Evolutionary conservation across 2,113 vertebrate species (phyloP).

Genomic region (Tragelaphus imberbis): DNA sequence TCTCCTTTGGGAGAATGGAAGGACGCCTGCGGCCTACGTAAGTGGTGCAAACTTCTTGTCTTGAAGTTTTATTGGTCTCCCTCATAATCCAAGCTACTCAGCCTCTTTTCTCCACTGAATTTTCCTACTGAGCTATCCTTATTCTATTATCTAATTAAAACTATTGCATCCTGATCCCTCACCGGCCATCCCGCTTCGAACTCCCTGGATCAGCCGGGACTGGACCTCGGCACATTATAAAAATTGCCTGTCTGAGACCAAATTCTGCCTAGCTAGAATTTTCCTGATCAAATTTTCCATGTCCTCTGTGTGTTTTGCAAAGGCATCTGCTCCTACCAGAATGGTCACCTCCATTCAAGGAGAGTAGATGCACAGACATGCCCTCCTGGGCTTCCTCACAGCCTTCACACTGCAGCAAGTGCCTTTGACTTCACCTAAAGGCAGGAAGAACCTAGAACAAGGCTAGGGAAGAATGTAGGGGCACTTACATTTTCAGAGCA

Average conservation of each 20-base stretch:
- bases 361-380: neutral
- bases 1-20: too few relatives aligned
- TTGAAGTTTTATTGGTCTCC: too few relatives aligned
- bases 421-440: neutral
- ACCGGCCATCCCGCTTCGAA: too few relatives aligned
- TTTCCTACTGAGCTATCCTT: too few relatives aligned
- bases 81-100: too few relatives aligned
- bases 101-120: too few relatives aligned
- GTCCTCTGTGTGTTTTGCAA: neutral
- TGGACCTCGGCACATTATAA: neutral
- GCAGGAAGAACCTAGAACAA: neutral
- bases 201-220: too few relatives aligned
- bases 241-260: neutral
- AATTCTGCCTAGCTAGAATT: neutral
- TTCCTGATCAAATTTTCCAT: neutral
- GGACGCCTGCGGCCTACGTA: too few relatives aligned
- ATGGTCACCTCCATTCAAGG: neutral
- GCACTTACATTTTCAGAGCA: neutral
- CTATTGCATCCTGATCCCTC: too few relatives aligned
- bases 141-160: too few relatives aligned
- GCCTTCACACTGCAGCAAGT: neutral
- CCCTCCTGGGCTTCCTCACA: neutral
- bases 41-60: too few relatives aligned
- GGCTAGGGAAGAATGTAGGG: neutral
- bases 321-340: neutral